Percentiles rank a stretch among this genome's conserved stretches.
These are phyloP conservation scores for Papilio protenor DNA, from an alignment of 2,888 invertebrate genomes.

Conservation along the genomic window DNA sequence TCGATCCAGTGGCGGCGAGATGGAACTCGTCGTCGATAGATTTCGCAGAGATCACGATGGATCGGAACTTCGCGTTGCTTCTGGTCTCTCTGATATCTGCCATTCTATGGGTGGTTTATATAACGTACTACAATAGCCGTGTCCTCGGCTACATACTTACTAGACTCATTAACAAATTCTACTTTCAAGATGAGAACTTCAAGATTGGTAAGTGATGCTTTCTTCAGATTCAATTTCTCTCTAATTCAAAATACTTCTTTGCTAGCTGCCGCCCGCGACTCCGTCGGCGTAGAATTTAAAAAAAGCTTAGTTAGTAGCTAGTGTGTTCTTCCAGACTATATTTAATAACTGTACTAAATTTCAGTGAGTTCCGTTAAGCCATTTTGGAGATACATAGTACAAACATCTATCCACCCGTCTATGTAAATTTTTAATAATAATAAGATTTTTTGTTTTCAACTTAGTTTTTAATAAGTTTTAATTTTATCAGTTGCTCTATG, in stretches of 20 bases:
- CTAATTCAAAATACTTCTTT: too few relatives aligned
- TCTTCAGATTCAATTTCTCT: too few relatives aligned
- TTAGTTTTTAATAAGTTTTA: background rate
- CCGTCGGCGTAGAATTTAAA: too few relatives aligned
- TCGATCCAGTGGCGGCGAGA: slow-evolving; percentile 72
- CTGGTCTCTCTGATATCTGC: slow-evolving; percentile 92
- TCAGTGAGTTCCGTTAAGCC: too few relatives aligned
- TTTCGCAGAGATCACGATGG: slow-evolving; percentile 87
- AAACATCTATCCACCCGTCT: too few relatives aligned
- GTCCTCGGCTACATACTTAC: slow-evolving; percentile 96
- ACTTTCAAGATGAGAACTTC: slow-evolving; percentile 93
- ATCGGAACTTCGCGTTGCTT: slow-evolving; percentile 90
- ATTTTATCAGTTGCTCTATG: background rate
- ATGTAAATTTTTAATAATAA: too few relatives aligned
- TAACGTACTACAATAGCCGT: slow-evolving; percentile 97
- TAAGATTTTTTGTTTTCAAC: too few relatives aligned
- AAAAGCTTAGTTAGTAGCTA: too few relatives aligned
- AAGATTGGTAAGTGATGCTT: slow-evolving; percentile 89
- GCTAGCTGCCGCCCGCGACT: too few relatives aligned
- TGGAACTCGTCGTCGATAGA: slow-evolving; percentile 86
- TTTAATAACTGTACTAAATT: too few relatives aligned
- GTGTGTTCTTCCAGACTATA: too few relatives aligned
- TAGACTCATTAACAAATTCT: slow-evolving; percentile 93
- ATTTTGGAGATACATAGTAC: too few relatives aligned
- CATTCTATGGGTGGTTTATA: slow-evolving; percentile 96